A percentile compares a stretch with the other conserved stretches of the same genome.
phyloP scores from a whole-genome alignment of 2,113 vertebrate species.

The Nothobranchius kuhntae region DNA sequence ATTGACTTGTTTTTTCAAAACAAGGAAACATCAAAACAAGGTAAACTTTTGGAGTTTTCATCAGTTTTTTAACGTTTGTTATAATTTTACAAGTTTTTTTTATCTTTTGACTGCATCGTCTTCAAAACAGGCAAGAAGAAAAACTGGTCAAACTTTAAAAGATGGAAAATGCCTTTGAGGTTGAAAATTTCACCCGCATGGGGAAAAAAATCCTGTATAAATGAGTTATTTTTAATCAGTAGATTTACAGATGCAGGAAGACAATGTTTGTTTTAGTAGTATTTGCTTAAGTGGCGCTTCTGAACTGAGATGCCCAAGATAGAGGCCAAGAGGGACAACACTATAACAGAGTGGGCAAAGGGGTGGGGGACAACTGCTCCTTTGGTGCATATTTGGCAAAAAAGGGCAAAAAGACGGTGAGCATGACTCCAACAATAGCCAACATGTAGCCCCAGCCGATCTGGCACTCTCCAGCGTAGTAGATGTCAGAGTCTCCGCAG shows the following conservation, averaged over 20 bases:
- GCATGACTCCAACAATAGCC: slow-evolving; percentile 92
- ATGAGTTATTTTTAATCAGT: slow-evolving; percentile 24
- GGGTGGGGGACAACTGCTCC: slow-evolving; percentile 90
- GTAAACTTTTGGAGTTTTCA: slow-evolving; percentile 1
- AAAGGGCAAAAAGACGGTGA: slow-evolving; percentile 93
- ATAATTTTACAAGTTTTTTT: slow-evolving; percentile 9
- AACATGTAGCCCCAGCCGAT: slow-evolving; percentile 96
- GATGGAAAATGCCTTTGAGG: neutral
- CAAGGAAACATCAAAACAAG: slow-evolving; percentile 1
- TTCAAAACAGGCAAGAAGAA: slow-evolving; percentile 26
- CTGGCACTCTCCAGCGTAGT: slow-evolving; percentile 90
- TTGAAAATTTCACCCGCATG: neutral
- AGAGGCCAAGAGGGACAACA: slow-evolving; percentile 16
- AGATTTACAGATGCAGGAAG: slow-evolving; percentile 75
- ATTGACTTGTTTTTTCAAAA: slow-evolving; percentile 22
- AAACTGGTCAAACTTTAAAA: slow-evolving; percentile 16
- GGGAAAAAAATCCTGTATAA: slow-evolving; percentile 22
- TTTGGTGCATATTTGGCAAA: slow-evolving; percentile 96
- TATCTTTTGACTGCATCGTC: slow-evolving; percentile 18
- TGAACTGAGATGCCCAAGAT: slow-evolving; percentile 5
- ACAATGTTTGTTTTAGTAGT: slow-evolving; percentile 72
- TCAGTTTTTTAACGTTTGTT: slow-evolving; percentile 5
- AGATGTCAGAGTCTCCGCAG: slow-evolving; percentile 89
- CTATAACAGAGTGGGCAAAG: slow-evolving; percentile 93
- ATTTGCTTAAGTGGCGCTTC: slow-evolving; percentile 58